Evolutionary conservation across 2,797 vertebrate species (phyloP).

Genomic region (Chaetodon trifasciatus): DNA sequence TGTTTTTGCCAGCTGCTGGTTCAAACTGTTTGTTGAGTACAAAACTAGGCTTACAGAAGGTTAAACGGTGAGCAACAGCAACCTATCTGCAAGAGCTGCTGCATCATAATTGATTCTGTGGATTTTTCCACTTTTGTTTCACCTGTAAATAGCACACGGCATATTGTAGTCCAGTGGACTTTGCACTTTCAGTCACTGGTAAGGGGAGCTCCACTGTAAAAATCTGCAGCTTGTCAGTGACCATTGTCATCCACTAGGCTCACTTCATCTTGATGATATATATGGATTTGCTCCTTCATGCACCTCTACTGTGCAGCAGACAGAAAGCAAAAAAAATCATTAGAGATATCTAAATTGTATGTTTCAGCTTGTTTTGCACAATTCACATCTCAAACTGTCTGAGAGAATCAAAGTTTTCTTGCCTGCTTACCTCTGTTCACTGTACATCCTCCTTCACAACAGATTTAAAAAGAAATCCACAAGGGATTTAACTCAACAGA

Average conservation of each 20-base stretch:
- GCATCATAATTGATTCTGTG: not conserved
- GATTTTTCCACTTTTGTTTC: not conserved
- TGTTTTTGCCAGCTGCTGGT: not conserved
- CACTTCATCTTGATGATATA: conserved; percentile 5
- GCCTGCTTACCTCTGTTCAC: not conserved
- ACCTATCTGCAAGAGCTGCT: not conserved
- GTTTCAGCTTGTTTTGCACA: not conserved
- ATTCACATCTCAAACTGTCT: conserved; percentile 1
- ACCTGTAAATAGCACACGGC: conserved; percentile 3
- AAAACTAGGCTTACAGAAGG: not conserved
- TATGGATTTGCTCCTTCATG: not conserved
- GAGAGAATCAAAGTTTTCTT: not conserved
- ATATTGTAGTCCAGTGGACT: not conserved
- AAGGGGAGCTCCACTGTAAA: conserved; percentile 9
- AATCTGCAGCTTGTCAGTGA: conserved; percentile 25
- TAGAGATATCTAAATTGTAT: not conserved
- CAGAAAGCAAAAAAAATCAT: not conserved
- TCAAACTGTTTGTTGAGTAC: not conserved
- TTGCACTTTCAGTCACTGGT: conserved; percentile 12
- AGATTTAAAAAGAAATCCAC: conserved; percentile 12
- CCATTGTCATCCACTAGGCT: not conserved
- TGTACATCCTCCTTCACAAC: not conserved
- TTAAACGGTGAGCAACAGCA: not conserved
- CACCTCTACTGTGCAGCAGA: not conserved
- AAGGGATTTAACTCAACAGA: not conserved